A percentile compares a stretch with the other conserved stretches of the same genome.
Evolutionary conservation across 2,888 invertebrate genomes (phyloP).

Genomic region (Protophormia terraenovae): DNA sequence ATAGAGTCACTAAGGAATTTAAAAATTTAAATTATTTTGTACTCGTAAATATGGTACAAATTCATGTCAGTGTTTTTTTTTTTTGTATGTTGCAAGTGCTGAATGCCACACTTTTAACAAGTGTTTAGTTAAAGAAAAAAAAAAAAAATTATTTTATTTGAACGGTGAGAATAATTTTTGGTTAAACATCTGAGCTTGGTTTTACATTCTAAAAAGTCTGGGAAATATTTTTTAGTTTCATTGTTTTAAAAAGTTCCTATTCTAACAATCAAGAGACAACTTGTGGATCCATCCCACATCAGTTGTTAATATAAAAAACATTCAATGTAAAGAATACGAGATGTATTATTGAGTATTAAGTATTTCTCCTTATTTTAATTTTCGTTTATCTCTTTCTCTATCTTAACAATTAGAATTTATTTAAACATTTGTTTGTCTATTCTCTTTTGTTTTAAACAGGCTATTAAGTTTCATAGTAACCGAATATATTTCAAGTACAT

Average conservation of each 20-base stretch:
- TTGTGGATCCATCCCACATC: no score
- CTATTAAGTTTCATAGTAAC: neutral
- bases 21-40: neutral
- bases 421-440: no score
- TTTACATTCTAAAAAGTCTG: neutral
- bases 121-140: neutral
- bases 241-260: no score
- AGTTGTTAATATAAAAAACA: no score
- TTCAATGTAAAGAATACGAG: no score
- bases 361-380: no score
- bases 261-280: no score
- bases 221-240: no score
- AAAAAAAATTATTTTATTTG: neutral
- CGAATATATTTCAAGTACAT: neutral
- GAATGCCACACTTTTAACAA: conserved; percentile 15
- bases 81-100: conserved; percentile 6
- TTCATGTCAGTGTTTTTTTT: neutral
- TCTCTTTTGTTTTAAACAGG: neutral
- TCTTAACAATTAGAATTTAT: no score
- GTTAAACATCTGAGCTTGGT: neutral
- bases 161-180: neutral
- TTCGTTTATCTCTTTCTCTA: neutral
- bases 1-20: neutral
- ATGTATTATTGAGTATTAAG: neutral
- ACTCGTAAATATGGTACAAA: conserved; percentile 5